phyloP scores from a whole-genome alignment of 2,888 invertebrate genomes.

The Lobophora halterata region DNA sequence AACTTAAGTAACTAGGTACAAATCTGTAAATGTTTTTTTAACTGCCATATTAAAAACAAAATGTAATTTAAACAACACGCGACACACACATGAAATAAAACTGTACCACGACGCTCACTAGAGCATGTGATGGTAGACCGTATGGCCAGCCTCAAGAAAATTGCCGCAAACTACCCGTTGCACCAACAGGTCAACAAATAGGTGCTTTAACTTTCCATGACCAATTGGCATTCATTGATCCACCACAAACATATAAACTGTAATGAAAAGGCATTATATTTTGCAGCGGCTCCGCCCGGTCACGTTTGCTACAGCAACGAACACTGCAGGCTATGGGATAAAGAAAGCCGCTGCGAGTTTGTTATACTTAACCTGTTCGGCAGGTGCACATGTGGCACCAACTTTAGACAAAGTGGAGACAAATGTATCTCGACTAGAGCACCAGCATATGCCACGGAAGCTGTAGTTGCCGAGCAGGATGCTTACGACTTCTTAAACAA shows the following conservation, averaged over 20 bases:
- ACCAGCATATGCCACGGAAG: constrained; percentile 57
- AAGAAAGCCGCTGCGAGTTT: constrained; percentile 92
- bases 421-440: constrained; percentile 78
- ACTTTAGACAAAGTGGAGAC: constrained; percentile 83
- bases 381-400: constrained; percentile 89
- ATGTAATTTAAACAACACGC: constrained; percentile 22
- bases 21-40: too few relatives aligned
- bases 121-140: constrained; percentile 57
- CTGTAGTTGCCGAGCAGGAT: constrained; percentile 65
- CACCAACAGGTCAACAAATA: constrained; percentile 44
- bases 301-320: constrained; percentile 94
- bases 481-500: constrained; percentile 17
- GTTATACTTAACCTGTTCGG: constrained; percentile 94
- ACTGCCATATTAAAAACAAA: too few relatives aligned
- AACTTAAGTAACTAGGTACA: constrained; percentile 7
- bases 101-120: constrained; percentile 51
- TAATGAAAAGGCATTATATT: constrained; percentile 17
- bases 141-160: constrained; percentile 55
- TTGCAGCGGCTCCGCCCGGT: constrained; percentile 90
- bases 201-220: constrained; percentile 39
- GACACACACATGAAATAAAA: constrained; percentile 43
- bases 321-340: constrained; percentile 92
- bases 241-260: constrained; percentile 23
- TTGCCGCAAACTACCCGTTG: constrained; percentile 48
- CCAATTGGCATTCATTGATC: constrained; percentile 35